Evolutionary conservation across 2,113 vertebrate genomes (phyloP).

Genomic region (Perognathus longimembris): DNA sequence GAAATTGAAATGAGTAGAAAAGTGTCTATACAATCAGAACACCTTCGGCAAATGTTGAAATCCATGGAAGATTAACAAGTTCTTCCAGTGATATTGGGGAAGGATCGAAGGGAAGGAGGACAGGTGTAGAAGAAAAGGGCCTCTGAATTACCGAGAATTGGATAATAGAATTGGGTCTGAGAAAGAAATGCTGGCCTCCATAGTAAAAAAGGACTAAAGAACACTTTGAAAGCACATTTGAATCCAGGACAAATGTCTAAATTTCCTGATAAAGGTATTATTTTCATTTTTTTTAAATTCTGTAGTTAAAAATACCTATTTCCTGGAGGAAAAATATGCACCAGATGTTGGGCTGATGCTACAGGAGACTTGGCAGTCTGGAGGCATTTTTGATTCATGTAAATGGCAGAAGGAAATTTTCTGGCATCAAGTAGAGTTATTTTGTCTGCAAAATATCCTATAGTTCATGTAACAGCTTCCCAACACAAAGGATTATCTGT

Average conservation of each 20-base stretch:
- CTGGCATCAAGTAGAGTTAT: not conserved
- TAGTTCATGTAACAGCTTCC: not conserved
- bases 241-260: not conserved
- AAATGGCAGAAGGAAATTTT: not conserved
- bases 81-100: not conserved
- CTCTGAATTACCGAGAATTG: not conserved
- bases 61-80: not conserved
- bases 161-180: not conserved
- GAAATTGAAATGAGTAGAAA: not conserved
- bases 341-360: not conserved
- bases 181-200: not conserved
- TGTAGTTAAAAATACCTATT: not conserved
- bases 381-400: not conserved
- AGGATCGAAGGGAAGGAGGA: fast-evolving
- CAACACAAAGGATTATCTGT: not conserved
- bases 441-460: not conserved
- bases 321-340: not conserved
- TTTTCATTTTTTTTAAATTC: not conserved
- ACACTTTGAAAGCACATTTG: not conserved
- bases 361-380: not conserved
- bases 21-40: not conserved
- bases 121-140: not conserved
- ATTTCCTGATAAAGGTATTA: not conserved
- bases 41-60: not conserved
- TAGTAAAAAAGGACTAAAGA: not conserved